Evolutionary conservation across 2,113 vertebrate species (phyloP).

Genomic region (Notothenia coriiceps): DNA sequence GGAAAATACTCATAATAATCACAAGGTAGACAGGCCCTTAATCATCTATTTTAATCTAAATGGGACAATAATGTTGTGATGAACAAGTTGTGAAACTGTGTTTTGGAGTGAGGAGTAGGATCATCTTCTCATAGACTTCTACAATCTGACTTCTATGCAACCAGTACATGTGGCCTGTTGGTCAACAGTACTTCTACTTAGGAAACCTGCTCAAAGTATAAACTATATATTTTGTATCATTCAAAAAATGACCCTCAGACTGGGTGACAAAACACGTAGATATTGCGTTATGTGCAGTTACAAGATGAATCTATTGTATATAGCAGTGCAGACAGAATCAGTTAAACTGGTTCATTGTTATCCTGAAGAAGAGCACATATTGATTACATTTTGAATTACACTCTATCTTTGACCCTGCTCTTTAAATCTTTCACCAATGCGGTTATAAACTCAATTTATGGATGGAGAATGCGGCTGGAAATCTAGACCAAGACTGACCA

Average conservation of each 20-base stretch:
- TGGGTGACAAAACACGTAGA: neutral
- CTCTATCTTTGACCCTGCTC: constrained; percentile 15
- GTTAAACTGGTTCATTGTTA: constrained; percentile 12
- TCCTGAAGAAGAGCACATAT: constrained; percentile 30
- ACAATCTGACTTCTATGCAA: too few relatives aligned
- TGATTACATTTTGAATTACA: constrained; percentile 38
- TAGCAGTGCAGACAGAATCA: neutral
- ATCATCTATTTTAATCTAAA: too few relatives aligned
- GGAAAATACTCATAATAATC: too few relatives aligned
- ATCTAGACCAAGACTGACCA: constrained; percentile 26
- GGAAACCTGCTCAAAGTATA: neutral
- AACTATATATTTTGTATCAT: neutral
- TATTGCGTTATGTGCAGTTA: neutral
- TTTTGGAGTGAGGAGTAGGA: too few relatives aligned
- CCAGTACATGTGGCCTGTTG: too few relatives aligned
- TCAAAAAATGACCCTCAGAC: neutral
- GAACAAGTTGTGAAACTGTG: too few relatives aligned
- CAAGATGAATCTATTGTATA: neutral
- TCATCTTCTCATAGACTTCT: too few relatives aligned
- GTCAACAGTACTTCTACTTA: too few relatives aligned
- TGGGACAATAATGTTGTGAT: too few relatives aligned
- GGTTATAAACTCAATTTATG: constrained; percentile 63
- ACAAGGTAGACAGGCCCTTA: too few relatives aligned
- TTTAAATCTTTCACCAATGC: constrained; percentile 45
- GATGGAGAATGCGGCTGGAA: constrained; percentile 40